A percentile compares a stretch with the other conserved stretches of the same genome.
These are phyloP conservation scores for Brienomyrus longianalis DNA, from an alignment of 2,113 vertebrate species.

Conservation along the genomic window DNA sequence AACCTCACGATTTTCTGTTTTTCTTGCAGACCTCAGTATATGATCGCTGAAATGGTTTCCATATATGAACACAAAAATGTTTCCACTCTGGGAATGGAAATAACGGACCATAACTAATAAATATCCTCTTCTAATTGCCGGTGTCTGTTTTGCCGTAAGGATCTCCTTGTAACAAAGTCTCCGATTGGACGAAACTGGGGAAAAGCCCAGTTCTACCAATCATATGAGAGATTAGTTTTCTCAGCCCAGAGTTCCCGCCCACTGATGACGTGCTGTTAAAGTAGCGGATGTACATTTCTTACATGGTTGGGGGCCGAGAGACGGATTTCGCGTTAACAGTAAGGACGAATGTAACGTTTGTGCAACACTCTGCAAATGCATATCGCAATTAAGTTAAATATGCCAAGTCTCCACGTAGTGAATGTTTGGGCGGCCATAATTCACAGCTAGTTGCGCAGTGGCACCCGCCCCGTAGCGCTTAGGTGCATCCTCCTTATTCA, in stretches of 20 bases:
- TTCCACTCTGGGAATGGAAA: neutral
- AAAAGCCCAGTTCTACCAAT: neutral
- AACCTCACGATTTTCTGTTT: neutral
- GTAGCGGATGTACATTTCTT: constrained; percentile 7
- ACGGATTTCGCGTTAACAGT: neutral
- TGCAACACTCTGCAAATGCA: neutral
- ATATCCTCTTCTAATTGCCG: neutral
- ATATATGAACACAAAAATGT: neutral
- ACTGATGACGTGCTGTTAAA: neutral
- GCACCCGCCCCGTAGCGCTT: neutral
- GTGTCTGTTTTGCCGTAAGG: neutral
- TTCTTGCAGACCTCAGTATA: neutral
- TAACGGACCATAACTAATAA: neutral
- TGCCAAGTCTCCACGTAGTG: neutral
- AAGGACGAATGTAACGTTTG: neutral
- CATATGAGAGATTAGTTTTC: neutral
- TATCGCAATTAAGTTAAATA: neutral
- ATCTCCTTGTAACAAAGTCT: neutral
- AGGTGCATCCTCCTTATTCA: neutral
- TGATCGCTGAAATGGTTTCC: neutral
- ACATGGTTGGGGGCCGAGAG: neutral
- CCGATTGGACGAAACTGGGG: neutral
- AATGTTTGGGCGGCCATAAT: neutral
- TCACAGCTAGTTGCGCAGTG: neutral
- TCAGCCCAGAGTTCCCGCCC: neutral